Evolutionary conservation across 2,888 invertebrate species (phyloP), one percentile per base, ranked within the genome.

Genomic region (Lagria hirta): DNA sequence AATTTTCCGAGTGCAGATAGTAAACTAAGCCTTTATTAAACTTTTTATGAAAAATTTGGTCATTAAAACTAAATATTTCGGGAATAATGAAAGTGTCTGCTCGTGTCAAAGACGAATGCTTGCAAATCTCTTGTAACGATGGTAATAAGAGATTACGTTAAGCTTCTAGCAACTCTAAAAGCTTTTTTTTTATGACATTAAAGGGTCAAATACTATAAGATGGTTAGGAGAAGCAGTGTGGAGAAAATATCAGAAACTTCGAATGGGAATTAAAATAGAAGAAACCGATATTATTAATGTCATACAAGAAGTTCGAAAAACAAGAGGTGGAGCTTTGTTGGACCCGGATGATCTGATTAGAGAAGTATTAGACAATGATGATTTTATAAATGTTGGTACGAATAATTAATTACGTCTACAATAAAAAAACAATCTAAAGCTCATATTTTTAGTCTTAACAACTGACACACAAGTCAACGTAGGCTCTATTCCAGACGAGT

Each of bases 341-440:
- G 80, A 81, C 58, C 73, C 73, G 0, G 76, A 76, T 47, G 81
- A 81, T 57, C 33, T 64, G 7, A 71, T 80, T 24, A 64, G 62
- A 26, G 74, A 76, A 37, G 76, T 80, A 4, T 64, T 81, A 11
- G 78, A 79, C 51, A 79, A 81, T 57, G 76, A 79, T 55, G 81
- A 81, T 53, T 80, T 78, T 60, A 75, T 81, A 6, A 75, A 77
- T 10, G 73, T 80, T 16, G 77, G 79, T 79, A 65, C n/a, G n/a
- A 68, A 73, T 51, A n/a, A n/a, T n/a, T n/a, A n/a, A n/a, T n/a
- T n/a, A n/a, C n/a, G n/a, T n/a, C n/a, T n/a, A n/a, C 8, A 32
- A 23, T 10, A 23, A n/a, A 23, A 23, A 6, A 6, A 4, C 10
- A 23, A 6, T 23, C 10, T 10, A 23, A 23, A 23, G 21, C 21